Evolutionary conservation across 1,140 invertebrate species (phyloP).

Genomic region (Dendrolimus kikuchii): DNA sequence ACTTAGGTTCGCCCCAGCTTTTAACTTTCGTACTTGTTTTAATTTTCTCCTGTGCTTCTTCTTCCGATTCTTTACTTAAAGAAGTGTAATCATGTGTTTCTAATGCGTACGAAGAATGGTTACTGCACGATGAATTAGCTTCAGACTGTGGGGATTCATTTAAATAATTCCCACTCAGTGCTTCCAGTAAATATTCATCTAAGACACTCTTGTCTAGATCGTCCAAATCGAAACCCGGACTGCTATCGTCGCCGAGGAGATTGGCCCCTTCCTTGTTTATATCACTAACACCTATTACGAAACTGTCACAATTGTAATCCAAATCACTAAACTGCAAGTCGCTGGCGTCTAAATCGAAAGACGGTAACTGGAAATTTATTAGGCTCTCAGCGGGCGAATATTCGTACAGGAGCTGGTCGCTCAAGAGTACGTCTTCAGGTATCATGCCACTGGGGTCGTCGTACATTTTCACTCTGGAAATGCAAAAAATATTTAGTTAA

Average conservation of each 20-base stretch:
- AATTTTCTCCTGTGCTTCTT: slow-evolving; percentile 15
- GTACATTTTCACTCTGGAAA: slow-evolving; percentile 52
- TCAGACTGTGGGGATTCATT: slow-evolving; percentile 31
- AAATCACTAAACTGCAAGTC: slow-evolving; percentile 53
- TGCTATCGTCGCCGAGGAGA: slow-evolving; percentile 22
- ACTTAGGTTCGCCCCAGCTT: slow-evolving; percentile 52
- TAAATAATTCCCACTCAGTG: slow-evolving; percentile 41
- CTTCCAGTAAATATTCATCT: slow-evolving; percentile 51
- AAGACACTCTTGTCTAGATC: slow-evolving; percentile 53
- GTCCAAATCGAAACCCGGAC: slow-evolving; percentile 47
- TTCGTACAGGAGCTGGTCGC: slow-evolving; percentile 49
- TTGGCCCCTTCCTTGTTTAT: slow-evolving; percentile 36
- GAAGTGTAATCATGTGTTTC: slow-evolving; percentile 24
- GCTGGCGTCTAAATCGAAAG: slow-evolving; percentile 25
- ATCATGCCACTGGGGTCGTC: slow-evolving; percentile 34
- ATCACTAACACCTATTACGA: slow-evolving; percentile 41
- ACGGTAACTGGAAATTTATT: slow-evolving; percentile 57
- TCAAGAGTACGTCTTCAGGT: slow-evolving; percentile 43
- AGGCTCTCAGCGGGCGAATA: slow-evolving; percentile 59
- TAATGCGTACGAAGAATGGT: slow-evolving; percentile 26
- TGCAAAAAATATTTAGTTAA: slow-evolving; percentile 6
- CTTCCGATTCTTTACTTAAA: slow-evolving; percentile 12
- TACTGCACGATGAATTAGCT: slow-evolving; percentile 26
- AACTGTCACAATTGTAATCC: slow-evolving; percentile 49
- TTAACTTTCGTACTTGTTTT: slow-evolving; percentile 27